Percentiles rank a stretch among this genome's conserved stretches.
These are phyloP conservation scores for Erythrocercus mccallii DNA, from an alignment of 2,113 vertebrate genomes.

Conservation along the genomic window DNA sequence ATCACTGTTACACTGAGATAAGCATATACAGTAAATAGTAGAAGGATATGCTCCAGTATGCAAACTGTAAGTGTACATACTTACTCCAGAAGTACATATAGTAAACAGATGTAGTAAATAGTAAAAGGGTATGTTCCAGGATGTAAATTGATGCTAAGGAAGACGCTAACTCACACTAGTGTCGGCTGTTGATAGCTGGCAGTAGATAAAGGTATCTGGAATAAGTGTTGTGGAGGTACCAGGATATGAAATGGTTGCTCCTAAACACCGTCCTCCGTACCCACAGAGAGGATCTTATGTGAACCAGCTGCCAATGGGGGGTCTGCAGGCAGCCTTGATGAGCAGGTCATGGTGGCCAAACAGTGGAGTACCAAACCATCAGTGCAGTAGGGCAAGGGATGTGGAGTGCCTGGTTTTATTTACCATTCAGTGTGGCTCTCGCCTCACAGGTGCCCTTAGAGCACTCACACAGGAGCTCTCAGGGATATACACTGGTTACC, in stretches of 20 bases:
- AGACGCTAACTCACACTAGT: neutral
- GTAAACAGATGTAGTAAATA: neutral
- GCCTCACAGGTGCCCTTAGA: neutral
- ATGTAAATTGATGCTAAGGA: neutral
- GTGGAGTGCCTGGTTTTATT: neutral
- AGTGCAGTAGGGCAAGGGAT: neutral
- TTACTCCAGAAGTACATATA: neutral
- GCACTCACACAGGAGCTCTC: neutral
- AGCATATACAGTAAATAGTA: neutral
- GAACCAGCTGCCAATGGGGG: fast-evolving
- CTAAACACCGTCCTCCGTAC: neutral
- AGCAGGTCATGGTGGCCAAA: fast-evolving
- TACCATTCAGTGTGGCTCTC: neutral
- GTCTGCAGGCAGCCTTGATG: neutral
- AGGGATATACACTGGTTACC: no score
- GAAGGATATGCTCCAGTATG: neutral
- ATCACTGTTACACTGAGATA: neutral
- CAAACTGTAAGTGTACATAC: neutral
- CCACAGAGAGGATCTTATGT: fast-evolving
- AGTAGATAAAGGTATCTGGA: neutral
- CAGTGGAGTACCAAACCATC: fast-evolving
- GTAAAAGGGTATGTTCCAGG: neutral
- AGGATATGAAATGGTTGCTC: neutral
- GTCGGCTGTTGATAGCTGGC: neutral
- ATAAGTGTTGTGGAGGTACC: neutral